Conservation (phyloP, 2,888 invertebrate species). For the Cheiracanthium punctorium region DNA sequence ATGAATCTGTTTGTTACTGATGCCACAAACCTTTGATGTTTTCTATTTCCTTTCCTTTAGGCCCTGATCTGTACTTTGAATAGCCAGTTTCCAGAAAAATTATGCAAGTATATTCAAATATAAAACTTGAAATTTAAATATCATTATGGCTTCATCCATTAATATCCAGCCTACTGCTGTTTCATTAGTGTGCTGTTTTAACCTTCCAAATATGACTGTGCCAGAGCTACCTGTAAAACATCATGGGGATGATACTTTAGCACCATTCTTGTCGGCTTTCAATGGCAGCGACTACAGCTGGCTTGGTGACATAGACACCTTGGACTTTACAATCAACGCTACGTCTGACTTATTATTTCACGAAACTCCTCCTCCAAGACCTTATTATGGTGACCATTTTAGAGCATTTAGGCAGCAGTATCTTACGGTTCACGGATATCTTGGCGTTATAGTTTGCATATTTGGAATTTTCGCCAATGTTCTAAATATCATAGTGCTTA, state of each 20-base stretch:
- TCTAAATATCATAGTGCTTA: constrained; percentile 92
- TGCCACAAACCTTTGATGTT: too few species aligned
- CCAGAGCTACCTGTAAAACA: not conserved
- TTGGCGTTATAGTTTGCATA: constrained; percentile 89
- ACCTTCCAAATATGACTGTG: constrained; percentile 45
- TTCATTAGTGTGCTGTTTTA: constrained; percentile 54
- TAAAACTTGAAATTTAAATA: too few species aligned
- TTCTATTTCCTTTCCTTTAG: too few species aligned
- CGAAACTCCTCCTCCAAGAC: constrained; percentile 33
- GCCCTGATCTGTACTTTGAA: too few species aligned
- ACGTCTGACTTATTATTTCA: constrained; percentile 50
- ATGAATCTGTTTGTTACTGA: too few species aligned
- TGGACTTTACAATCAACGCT: constrained; percentile 59
- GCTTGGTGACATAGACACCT: constrained; percentile 50
- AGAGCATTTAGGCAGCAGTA: constrained; percentile 81
- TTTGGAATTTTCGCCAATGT: constrained; percentile 93
- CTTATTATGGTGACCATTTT: constrained; percentile 70
- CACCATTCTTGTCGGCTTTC: constrained; percentile 40
- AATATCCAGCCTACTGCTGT: constrained; percentile 42
- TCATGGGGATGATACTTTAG: constrained; percentile 20
- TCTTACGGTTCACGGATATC: constrained; percentile 87
- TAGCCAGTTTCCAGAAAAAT: too few species aligned
- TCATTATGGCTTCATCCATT: constrained; percentile 30
- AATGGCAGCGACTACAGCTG: constrained; percentile 57
- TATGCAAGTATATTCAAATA: too few species aligned